Percentiles rank a stretch among this genome's conserved stretches.
phyloP scores from a whole-genome alignment of 2,888 invertebrate genomes.

The Graphium colonna region DNA sequence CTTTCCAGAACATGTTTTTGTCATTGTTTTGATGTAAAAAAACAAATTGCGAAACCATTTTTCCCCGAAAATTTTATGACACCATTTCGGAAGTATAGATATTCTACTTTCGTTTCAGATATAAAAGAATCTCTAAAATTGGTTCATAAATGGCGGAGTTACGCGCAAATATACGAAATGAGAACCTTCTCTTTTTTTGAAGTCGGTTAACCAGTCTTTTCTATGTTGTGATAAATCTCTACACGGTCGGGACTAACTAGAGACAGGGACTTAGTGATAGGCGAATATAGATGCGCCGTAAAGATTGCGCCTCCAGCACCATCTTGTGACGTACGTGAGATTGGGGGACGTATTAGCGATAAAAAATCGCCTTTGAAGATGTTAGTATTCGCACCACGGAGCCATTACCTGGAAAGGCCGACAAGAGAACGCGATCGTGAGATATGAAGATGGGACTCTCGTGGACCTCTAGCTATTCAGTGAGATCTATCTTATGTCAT shows the following conservation, averaged over 20 bases:
- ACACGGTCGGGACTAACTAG: conserved; percentile 24
- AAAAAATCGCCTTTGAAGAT: conserved; percentile 24
- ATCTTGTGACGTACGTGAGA: conserved; percentile 21
- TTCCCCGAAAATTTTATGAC: too few relatives aligned
- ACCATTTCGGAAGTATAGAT: too few relatives aligned
- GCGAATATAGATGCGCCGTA: conserved; percentile 29
- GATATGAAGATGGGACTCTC: conserved; percentile 12
- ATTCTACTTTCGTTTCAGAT: too few relatives aligned
- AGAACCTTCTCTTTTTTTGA: too few relatives aligned
- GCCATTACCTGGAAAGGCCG: conserved; percentile 22
- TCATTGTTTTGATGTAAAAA: too few relatives aligned
- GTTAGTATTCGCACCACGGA: conserved; percentile 25
- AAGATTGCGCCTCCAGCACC: conserved; percentile 27
- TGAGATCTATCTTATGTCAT: not conserved
- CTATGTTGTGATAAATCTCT: conserved; percentile 14
- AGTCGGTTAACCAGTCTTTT: too few relatives aligned
- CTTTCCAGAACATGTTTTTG: too few relatives aligned
- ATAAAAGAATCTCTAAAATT: too few relatives aligned
- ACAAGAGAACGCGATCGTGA: conserved; percentile 18
- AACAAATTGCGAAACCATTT: too few relatives aligned
- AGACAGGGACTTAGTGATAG: conserved; percentile 28
- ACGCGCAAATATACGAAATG: too few relatives aligned
- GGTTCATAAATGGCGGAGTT: too few relatives aligned
- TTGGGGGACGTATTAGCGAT: conserved; percentile 21
- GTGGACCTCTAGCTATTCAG: not conserved